phyloP scores from a whole-genome alignment of 2,797 vertebrate species.

The Pseudomugil gertrudae region DNA sequence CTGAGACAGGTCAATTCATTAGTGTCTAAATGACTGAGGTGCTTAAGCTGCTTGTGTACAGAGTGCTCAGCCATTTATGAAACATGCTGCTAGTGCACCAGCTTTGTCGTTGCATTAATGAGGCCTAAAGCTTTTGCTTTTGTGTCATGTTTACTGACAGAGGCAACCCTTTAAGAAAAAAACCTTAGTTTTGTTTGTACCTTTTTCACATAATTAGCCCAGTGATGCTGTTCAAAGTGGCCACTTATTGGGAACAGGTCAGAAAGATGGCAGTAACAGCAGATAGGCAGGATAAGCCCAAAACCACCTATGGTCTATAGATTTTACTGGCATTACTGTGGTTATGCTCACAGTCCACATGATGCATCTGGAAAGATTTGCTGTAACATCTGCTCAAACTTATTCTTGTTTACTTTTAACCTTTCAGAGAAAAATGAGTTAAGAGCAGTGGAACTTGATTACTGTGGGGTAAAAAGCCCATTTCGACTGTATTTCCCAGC shows the following conservation, averaged over 20 bases:
- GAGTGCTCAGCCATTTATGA: slow-evolving; percentile 59
- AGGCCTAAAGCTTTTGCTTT: slow-evolving; percentile 55
- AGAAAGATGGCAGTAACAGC: slow-evolving; percentile 4
- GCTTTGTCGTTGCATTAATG: slow-evolving; percentile 54
- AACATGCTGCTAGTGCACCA: slow-evolving; percentile 45
- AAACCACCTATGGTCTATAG: slow-evolving; percentile 22
- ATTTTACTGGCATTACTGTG: slow-evolving; percentile 1
- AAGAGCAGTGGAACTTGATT: not conserved
- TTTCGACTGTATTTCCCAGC: not conserved
- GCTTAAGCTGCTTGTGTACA: slow-evolving; percentile 69
- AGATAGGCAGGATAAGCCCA: slow-evolving; percentile 21
- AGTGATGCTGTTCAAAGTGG: slow-evolving; percentile 19
- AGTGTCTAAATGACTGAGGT: slow-evolving; percentile 69
- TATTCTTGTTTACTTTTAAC: not conserved
- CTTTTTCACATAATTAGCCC: slow-evolving; percentile 11
- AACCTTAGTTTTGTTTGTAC: slow-evolving; percentile 20
- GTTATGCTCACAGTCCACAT: not conserved
- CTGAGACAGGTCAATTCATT: slow-evolving; percentile 72
- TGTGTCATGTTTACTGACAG: slow-evolving; percentile 46
- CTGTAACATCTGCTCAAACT: not conserved
- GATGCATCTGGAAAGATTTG: not conserved
- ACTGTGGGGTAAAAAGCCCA: not conserved
- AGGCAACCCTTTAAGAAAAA: slow-evolving; percentile 30
- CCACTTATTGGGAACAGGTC: not conserved
- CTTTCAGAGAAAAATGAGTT: slow-evolving; percentile 5